Conservation (phyloP, 2,888 invertebrate genomes). For the Cosmopolites sordidus region DNA sequence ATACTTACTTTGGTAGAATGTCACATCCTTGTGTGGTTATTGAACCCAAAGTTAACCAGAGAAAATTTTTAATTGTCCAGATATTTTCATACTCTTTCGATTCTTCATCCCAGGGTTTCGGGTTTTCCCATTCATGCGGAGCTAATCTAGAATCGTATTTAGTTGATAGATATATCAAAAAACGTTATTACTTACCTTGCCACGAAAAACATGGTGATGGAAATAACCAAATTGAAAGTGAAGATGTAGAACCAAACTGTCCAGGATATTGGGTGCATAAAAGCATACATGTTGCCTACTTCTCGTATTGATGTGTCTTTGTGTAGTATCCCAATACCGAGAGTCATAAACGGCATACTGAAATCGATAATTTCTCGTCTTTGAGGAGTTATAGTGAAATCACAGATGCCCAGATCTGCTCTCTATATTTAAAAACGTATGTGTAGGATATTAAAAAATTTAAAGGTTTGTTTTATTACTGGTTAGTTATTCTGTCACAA, state of each 20-base stretch:
- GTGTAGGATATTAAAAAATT: too few relatives aligned
- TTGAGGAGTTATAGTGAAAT: constrained; percentile 90
- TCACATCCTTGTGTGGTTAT: constrained; percentile 94
- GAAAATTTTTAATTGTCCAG: constrained; percentile 81
- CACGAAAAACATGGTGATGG: constrained; percentile 74
- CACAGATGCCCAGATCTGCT: constrained; percentile 92
- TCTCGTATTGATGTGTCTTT: constrained; percentile 71
- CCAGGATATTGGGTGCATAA: constrained; percentile 78
- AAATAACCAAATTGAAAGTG: constrained; percentile 77
- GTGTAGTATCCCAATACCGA: constrained; percentile 65
- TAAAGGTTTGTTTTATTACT: background rate
- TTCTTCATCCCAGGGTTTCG: constrained; percentile 84
- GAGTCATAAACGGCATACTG: constrained; percentile 95
- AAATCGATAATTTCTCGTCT: constrained; percentile 87
- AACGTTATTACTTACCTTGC: constrained; percentile 49
- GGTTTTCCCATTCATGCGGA: constrained; percentile 91
- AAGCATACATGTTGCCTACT: constrained; percentile 82
- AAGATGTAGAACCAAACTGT: constrained; percentile 89
- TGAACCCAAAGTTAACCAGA: constrained; percentile 91
- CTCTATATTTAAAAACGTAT: constrained; percentile 62
- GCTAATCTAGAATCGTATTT: constrained; percentile 60
- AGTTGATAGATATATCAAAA: constrained; percentile 17
- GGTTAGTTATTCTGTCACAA: background rate
- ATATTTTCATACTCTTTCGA: constrained; percentile 86
- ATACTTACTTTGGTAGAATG: constrained; percentile 80